Evolutionary conservation across 2,113 vertebrate genomes (phyloP), one percentile per base, ranked within the genome.

Genomic region (Labrus mixtus): DNA sequence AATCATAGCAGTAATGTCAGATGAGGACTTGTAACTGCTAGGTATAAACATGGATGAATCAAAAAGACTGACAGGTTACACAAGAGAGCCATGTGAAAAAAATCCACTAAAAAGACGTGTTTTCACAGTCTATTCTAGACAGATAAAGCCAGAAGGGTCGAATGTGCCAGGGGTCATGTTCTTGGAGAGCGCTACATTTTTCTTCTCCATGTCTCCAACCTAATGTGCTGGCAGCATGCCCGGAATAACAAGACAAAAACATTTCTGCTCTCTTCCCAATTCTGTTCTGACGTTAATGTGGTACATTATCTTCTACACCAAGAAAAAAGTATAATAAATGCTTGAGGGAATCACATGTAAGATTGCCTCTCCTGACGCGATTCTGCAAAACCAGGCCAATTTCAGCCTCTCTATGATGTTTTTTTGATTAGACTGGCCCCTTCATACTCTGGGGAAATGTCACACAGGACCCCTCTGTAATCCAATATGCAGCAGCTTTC

Each of bases 401-500:
- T 37, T 54, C 63, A 25, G 73, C 46, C 45, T 76, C 67, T 68
- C 64, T 69, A 41, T 71, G 80, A 82, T 69, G 45, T 65, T 64
- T 69, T 69, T 84, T 55, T 79, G 74, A 88, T 87, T 71, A 78
- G 76, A 81, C 54, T 46, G 62, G 67, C 68, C 60, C 79, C 55
- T 72, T 83, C 12, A 59, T 62, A 71, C 68, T 78, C 62, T 39
- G 22, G 59, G 63, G 77, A 84, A 71, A 83, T 85, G 90, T 79
- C 73, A 77, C 72, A 88, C 79, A 74, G 66, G 48, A 64, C 73
- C 72, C 53, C 70, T 65, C 84, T 79, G 79, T 90, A 87, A 88
- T 77, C 68, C 68, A 87, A 82, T 88, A 79, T 81, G 74, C 85
- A 91, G 88, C 83, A 84, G 85, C 82, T 90, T 90, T 93, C 81